Evolutionary conservation across 2,113 vertebrate species (phyloP).

Genomic region (Electrona antarctica): DNA sequence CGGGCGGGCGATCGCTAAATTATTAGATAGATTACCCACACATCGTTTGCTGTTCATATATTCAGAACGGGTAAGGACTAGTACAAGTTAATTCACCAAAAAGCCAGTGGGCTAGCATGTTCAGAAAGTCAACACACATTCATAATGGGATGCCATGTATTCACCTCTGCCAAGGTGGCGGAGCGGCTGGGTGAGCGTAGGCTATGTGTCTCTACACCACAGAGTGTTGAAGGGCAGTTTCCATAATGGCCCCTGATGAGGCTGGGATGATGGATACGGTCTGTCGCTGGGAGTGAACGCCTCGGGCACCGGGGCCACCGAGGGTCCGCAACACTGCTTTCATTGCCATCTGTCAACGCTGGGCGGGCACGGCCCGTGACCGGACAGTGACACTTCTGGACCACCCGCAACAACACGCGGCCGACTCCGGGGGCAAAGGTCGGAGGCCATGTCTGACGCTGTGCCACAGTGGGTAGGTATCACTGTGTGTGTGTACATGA

Average conservation of each 20-base stretch:
- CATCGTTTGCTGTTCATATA: too few relatives aligned
- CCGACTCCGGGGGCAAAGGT: constrained; percentile 25
- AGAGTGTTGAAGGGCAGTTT: constrained; percentile 69
- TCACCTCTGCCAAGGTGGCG: constrained; percentile 54
- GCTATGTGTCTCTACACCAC: constrained; percentile 11
- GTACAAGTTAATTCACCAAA: too few relatives aligned
- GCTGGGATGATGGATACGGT: constrained; percentile 73
- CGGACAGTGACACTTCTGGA: constrained; percentile 28
- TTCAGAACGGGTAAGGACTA: too few relatives aligned
- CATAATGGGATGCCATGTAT: constrained; percentile 17
- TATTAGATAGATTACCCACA: too few relatives aligned
- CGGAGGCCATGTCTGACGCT: constrained; percentile 31
- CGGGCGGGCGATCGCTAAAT: too few relatives aligned
- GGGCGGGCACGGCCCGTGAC: constrained; percentile 58
- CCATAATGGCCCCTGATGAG: constrained; percentile 66
- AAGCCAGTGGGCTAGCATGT: background rate
- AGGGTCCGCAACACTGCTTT: constrained; percentile 58
- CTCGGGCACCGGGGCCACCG: constrained; percentile 47
- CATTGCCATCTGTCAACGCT: constrained; percentile 71
- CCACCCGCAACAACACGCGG: constrained; percentile 31
- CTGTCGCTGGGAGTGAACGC: constrained; percentile 63
- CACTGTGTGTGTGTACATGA: background rate
- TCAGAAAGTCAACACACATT: background rate
- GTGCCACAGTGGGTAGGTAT: background rate
- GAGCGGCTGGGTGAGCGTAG: constrained; percentile 33